Conservation (phyloP, 2,888 invertebrate genomes). For the Nezara viridula region DNA sequence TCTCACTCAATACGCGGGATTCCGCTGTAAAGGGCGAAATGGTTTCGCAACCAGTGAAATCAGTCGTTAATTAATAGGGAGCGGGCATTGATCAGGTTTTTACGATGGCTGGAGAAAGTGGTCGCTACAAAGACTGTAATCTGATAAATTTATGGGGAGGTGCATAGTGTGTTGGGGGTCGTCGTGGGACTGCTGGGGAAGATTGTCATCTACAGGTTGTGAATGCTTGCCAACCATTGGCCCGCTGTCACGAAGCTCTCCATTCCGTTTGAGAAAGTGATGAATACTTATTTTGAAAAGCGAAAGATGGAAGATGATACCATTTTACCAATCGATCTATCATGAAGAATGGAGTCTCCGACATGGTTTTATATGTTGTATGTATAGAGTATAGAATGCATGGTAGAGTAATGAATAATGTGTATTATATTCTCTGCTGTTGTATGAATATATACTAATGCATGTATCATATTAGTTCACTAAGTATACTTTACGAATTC, state of each 20-base stretch:
- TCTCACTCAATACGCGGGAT: background rate
- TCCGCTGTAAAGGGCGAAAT: conserved; percentile 29
- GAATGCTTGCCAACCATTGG: background rate
- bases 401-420: no score
- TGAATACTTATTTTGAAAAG: background rate
- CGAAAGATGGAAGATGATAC: background rate
- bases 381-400: no score
- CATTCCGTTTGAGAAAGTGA: background rate
- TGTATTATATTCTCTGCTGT: no score
- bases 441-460: no score
- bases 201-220: background rate
- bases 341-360: no score
- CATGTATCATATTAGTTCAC: no score
- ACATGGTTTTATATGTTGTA: no score
- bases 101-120: conserved; percentile 29
- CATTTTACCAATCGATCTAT: no score
- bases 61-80: conserved; percentile 29
- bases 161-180: background rate
- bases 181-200: background rate
- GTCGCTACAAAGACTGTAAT: background rate
- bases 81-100: conserved; percentile 44
- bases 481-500: no score
- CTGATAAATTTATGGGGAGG: conserved; percentile 19
- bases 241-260: background rate
- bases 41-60: conserved; percentile 30